Conservation (phyloP, 2,113 vertebrate genomes). For the Podarcis cretensis region DNA sequence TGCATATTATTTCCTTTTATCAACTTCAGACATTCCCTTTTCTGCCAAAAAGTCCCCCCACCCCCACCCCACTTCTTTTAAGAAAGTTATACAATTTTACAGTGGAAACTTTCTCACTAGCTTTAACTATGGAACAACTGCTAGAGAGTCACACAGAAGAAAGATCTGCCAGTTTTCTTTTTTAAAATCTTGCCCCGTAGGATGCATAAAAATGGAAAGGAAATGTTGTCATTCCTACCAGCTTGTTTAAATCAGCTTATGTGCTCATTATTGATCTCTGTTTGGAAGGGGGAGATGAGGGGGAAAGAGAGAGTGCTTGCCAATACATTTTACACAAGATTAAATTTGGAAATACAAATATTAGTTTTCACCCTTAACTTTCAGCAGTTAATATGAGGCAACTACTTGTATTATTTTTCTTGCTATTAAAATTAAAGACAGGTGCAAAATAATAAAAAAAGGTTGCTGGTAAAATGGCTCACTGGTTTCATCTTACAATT, state of each 20-base stretch:
- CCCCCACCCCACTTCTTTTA: not conserved
- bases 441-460: not conserved
- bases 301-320: not conserved
- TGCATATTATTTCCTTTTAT: not conserved
- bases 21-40: not conserved
- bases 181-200: not conserved
- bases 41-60: not conserved
- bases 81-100: not conserved
- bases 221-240: not conserved
- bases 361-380: not conserved
- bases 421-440: not conserved
- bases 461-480: not conserved
- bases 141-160: not conserved
- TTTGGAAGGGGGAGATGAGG: not conserved
- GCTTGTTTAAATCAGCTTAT: not conserved
- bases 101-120: not conserved
- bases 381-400: not conserved
- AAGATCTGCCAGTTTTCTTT: not conserved
- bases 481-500: not conserved
- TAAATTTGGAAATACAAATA: conserved; percentile 2
- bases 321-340: conserved; percentile 8
- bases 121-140: not conserved
- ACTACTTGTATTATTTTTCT: not conserved
- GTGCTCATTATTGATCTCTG: not conserved
- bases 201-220: not conserved